Percentiles rank a stretch among this genome's conserved stretches.
Evolutionary conservation across 1,140 invertebrate genomes (phyloP).

Genomic region (Tetranychus cinnabarinus): DNA sequence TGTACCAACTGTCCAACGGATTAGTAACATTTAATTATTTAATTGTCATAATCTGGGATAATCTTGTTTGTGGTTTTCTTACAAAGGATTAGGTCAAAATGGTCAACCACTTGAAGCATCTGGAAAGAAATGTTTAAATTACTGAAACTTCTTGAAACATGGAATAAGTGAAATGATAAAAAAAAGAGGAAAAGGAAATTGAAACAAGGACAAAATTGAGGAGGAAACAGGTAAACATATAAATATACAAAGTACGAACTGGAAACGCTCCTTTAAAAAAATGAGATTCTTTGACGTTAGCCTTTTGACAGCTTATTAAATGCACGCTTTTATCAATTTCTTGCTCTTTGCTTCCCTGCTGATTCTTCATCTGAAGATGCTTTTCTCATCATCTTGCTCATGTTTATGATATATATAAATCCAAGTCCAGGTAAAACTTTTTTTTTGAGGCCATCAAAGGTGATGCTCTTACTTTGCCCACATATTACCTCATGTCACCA

Average conservation of each 20-base stretch:
- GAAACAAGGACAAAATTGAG: not conserved
- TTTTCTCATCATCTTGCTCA: not conserved
- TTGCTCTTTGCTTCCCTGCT: not conserved
- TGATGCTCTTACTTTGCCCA: not conserved
- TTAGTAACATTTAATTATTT: no score
- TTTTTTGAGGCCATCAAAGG: conserved; percentile 5
- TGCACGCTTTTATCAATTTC: not conserved
- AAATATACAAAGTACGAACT: not conserved
- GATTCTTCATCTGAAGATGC: not conserved
- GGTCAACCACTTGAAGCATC: no score
- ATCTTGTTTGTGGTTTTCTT: no score
- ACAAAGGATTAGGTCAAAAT: no score
- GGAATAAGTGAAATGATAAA: not conserved
- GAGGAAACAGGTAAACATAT: not conserved
- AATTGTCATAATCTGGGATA: no score
- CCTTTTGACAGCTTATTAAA: not conserved
- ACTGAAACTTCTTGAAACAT: no score
- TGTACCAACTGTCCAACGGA: no score
- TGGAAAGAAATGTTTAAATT: no score
- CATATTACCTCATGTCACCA: not conserved
- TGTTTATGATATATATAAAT: not conserved
- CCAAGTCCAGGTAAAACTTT: conserved; percentile 3
- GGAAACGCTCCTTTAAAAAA: no score
- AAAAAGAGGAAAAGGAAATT: not conserved
- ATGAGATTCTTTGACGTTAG: not conserved